These are phyloP conservation scores for Onychomys leucogaster DNA, from an alignment of 2,797 vertebrate genomes.

Conservation along the genomic window DNA sequence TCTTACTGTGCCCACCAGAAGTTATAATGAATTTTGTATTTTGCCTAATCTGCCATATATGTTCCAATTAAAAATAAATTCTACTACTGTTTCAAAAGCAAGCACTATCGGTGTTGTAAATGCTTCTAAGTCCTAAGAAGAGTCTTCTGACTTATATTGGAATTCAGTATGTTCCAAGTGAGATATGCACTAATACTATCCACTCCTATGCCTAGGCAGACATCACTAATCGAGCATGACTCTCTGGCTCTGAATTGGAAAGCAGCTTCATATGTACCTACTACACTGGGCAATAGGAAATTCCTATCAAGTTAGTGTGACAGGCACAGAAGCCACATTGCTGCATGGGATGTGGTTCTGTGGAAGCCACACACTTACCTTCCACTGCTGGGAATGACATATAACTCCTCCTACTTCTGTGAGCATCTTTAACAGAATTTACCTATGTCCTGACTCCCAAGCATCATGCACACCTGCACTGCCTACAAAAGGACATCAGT, in stretches of 20 bases:
- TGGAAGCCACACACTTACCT: neutral
- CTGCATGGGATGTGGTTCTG: neutral
- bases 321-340: neutral
- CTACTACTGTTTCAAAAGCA: slow-evolving; percentile 13
- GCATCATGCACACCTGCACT: too few species aligned
- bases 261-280: neutral
- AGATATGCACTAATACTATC: neutral
- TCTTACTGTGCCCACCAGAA: neutral
- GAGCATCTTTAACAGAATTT: neutral
- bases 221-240: slow-evolving; percentile 33
- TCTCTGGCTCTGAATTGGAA: neutral
- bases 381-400: neutral
- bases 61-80: slow-evolving; percentile 72
- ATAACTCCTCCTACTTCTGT: neutral
- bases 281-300: neutral
- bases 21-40: slow-evolving; percentile 56
- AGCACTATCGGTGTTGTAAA: slow-evolving; percentile 31
- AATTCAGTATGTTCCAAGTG: slow-evolving; percentile 46
- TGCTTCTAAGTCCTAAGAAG: neutral
- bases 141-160: slow-evolving; percentile 25
- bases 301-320: neutral
- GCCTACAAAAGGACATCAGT: neutral
- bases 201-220: slow-evolving; percentile 11
- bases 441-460: neutral
- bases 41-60: slow-evolving; percentile 59